Evolutionary conservation across 2,888 invertebrate genomes (phyloP).

Genomic region (Andrena dorsata): DNA sequence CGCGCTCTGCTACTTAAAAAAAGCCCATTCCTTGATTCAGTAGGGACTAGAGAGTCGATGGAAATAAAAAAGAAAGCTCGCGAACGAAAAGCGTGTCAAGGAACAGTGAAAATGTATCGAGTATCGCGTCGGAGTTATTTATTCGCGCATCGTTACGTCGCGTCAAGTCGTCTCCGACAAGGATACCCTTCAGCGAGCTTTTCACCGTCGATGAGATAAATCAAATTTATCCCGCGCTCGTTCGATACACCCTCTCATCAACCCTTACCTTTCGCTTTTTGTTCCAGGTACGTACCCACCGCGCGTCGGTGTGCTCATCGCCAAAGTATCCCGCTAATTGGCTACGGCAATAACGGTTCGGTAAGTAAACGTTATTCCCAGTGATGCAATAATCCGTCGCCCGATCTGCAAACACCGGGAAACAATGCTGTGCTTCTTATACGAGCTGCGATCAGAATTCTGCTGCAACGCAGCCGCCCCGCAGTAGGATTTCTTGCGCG

Average conservation of each 20-base stretch:
- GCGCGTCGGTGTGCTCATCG: slow-evolving; percentile 30
- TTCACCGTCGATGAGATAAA: slow-evolving; percentile 30
- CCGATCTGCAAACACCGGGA: not conserved
- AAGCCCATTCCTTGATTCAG: not conserved
- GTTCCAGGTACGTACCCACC: slow-evolving; percentile 66
- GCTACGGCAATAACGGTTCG: slow-evolving; percentile 40
- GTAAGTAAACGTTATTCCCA: slow-evolving; percentile 62
- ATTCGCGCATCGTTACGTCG: slow-evolving; percentile 17
- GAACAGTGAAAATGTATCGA: not conserved
- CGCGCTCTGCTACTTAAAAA: no score
- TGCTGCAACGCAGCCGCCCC: not conserved
- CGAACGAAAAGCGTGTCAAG: not conserved
- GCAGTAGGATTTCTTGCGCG: not conserved
- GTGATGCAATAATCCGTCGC: slow-evolving; percentile 24
- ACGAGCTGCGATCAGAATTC: not conserved
- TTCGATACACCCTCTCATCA: not conserved
- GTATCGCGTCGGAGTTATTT: slow-evolving; percentile 15
- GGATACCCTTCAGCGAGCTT: slow-evolving; percentile 8
- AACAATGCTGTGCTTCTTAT: not conserved
- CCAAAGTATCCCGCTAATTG: slow-evolving; percentile 51
- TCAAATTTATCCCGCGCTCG: slow-evolving; percentile 6
- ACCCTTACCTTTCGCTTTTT: slow-evolving; percentile 27
- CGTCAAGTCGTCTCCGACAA: not conserved
- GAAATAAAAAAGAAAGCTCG: not conserved
- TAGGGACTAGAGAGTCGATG: fast-evolving